Conservation (phyloP, 2,888 invertebrate genomes). For the Eupithecia dodoneata region DNA sequence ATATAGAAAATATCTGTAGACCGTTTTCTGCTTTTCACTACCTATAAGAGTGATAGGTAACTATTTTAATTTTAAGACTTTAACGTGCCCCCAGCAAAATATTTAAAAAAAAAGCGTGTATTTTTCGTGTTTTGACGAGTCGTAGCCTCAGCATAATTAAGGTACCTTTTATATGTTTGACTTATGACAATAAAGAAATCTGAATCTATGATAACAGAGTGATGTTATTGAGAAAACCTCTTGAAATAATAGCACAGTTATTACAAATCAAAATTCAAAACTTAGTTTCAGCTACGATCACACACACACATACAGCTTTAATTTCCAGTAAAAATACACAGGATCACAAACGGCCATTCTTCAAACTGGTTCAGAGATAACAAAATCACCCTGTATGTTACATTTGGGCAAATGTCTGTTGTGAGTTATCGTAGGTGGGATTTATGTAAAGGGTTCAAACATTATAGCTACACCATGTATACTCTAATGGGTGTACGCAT, state of each 20-base stretch:
- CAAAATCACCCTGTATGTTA: slow-evolving; percentile 19
- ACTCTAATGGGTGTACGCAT: slow-evolving; percentile 21
- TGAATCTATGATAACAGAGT: too few relatives aligned
- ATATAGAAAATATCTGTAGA: neutral
- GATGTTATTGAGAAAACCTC: neutral
- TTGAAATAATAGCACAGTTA: neutral
- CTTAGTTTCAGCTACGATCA: neutral
- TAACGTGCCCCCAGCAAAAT: too few relatives aligned
- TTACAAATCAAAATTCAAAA: neutral
- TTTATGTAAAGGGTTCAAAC: slow-evolving; percentile 29
- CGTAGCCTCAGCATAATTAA: too few relatives aligned
- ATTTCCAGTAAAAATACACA: slow-evolving; percentile 5
- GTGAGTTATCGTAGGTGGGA: slow-evolving; percentile 31
- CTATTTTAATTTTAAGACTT: too few relatives aligned
- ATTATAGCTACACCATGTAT: slow-evolving; percentile 22
- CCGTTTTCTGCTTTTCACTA: neutral
- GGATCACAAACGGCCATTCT: slow-evolving; percentile 13
- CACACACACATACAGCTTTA: too few relatives aligned
- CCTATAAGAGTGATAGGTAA: neutral
- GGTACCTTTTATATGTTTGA: too few relatives aligned
- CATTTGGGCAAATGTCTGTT: slow-evolving; percentile 22
- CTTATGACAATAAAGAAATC: too few relatives aligned
- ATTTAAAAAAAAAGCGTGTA: too few relatives aligned
- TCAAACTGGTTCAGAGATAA: slow-evolving; percentile 7
- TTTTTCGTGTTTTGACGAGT: too few relatives aligned